Evolutionary conservation across 2,113 vertebrate species (phyloP).

Genomic region (Speoplatyrhinus poulsoni): DNA sequence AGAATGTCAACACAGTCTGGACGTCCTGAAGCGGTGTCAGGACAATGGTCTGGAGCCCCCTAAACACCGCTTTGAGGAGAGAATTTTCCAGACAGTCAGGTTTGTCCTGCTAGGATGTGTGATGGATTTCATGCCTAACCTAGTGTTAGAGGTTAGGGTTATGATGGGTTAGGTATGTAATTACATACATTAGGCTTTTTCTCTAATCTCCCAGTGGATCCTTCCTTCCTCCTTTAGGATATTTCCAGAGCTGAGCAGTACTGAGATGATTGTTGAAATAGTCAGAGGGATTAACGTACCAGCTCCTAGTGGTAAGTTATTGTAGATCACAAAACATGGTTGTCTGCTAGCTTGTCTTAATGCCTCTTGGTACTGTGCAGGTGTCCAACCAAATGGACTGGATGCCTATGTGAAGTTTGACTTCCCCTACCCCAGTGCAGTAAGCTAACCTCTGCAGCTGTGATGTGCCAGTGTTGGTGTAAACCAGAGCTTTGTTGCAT

Average conservation of each 20-base stretch:
- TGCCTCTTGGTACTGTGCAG: conserved; percentile 57
- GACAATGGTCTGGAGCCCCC: conserved; percentile 87
- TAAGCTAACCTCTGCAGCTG: conserved; percentile 65
- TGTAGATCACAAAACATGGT: no score
- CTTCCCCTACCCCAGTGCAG: conserved; percentile 91
- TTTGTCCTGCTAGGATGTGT: conserved; percentile 39
- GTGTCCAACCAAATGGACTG: conserved; percentile 86
- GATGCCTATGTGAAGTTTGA: conserved; percentile 93
- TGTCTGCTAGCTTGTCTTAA: not conserved
- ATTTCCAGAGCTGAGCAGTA: conserved; percentile 95
- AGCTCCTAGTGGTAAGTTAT: conserved; percentile 83
- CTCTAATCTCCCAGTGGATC: no score
- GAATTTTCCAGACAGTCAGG: conserved; percentile 90
- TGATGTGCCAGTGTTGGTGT: no score
- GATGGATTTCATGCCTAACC: no score
- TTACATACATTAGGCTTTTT: no score
- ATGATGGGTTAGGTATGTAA: no score
- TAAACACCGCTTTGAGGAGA: conserved; percentile 91
- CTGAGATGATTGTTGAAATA: conserved; percentile 91
- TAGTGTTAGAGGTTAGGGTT: no score
- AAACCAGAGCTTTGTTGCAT: not conserved
- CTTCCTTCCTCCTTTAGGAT: conserved; percentile 76
- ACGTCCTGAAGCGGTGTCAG: conserved; percentile 88
- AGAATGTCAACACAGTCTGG: conserved; percentile 87
- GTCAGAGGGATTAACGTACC: conserved; percentile 94